Evolutionary conservation across 2,888 invertebrate genomes (phyloP), one percentile per base, ranked within the genome.

Genomic region (Ptychoptera albimana): DNA sequence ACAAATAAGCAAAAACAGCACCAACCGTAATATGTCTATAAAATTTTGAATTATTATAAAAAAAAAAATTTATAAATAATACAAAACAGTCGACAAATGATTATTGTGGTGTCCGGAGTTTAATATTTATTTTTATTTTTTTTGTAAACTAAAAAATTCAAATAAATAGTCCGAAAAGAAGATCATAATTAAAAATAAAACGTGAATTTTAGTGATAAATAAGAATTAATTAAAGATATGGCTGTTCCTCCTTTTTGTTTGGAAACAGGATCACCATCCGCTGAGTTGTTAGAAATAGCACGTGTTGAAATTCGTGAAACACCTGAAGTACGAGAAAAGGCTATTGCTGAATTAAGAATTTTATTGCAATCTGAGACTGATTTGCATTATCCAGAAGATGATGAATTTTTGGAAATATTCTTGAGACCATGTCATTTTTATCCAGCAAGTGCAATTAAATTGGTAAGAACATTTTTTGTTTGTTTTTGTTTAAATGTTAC

Each of bases 381-480:
- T 48, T 57, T 85, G 44, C 68, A 73, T 57, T 84, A 67, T 55
- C 73, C 72, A 46, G 82, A 83, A 37, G 82, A 82, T 52, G 86
- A 87, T 52, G 82, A 82, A 31, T 74, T 82, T 37, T 70, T 88
- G 9, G 68, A 76, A n/a, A 79, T 83, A 49, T 85, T 84, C 58
- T 67, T 88, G 46, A 73, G 88, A 46, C 83, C 85, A 23, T 81
- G 82, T 65, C 87, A 88, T 61, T 88, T 75, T 68, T 86, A 87
- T 54, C 79, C 86, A 1, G 72, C 85, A 54, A 84, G 85, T 63
- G 87, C 87, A 0, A 66, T 78, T 45, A 78, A 77, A 56, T 66
- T 87, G 70, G 84, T 83, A 60, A 76, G 76, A 69, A n/a, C n/a
- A n/a, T 43, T 16, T 11, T 40, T 2, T 31, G 13, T 8, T 32